Conservation (phyloP, 2,113 vertebrate genomes). For the Edolisoma coerulescens region DNA sequence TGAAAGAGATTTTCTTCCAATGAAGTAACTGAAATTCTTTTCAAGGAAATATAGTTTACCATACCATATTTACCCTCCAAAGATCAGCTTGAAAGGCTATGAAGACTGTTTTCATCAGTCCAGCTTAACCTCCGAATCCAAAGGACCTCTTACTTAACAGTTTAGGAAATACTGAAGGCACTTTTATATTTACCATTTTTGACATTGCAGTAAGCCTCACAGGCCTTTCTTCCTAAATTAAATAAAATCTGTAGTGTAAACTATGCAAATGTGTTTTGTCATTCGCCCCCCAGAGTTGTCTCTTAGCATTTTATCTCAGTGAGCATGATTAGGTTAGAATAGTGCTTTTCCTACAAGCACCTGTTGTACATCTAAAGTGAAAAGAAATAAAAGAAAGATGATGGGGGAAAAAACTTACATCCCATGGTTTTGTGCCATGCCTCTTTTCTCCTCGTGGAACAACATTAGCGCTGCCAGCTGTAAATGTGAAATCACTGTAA, state of each 20-base stretch:
- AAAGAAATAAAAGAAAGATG: not conserved
- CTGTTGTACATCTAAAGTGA: not conserved
- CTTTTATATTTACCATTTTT: constrained; percentile 32
- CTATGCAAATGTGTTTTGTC: constrained; percentile 46
- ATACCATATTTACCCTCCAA: not conserved
- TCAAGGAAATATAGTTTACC: not conserved
- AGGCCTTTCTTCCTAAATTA: constrained; percentile 41
- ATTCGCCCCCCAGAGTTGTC: constrained; percentile 2
- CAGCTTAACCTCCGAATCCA: not conserved
- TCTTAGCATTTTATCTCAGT: constrained; percentile 34
- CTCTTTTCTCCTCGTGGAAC: not conserved
- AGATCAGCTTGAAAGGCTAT: not conserved
- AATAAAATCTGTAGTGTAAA: constrained; percentile 31
- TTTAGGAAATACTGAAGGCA: constrained; percentile 34
- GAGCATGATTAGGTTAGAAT: constrained; percentile 12
- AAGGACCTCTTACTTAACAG: not conserved
- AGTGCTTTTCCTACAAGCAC: not conserved
- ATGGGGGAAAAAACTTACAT: fast-evolving
- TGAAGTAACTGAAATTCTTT: not conserved
- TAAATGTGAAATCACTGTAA: not conserved
- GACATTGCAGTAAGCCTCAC: not conserved
- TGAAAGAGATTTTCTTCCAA: not conserved
- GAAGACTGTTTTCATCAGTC: not conserved
- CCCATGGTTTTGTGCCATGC: not conserved
- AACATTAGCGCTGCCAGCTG: not conserved